Base-by-base conservation (phyloP, 2,888 invertebrate genomes). In the Kryphioiulus occultus region DNA sequence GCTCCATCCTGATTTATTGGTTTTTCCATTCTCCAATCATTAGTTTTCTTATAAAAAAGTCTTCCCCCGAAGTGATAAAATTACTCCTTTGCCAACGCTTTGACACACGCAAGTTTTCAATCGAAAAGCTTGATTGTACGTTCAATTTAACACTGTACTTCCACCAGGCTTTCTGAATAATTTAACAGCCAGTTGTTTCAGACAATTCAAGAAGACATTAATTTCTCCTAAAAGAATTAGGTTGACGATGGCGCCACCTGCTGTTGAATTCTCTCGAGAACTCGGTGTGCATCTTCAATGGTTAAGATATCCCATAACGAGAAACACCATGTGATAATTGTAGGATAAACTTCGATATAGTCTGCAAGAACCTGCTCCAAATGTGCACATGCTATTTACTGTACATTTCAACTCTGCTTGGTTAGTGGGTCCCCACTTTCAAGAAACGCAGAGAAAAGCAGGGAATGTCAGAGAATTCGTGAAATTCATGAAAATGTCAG, bases 21-120 rank as follows among this genome's bases (percentile, higher is more conserved):
- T 68, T 68, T 68, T 68, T 68, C 68, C 68, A 68, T 68, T 68
- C 68, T 68, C 68, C 68, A 68, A 68, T 68, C 68, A 68, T 68
- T 68, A 68, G n/a, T 68, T 68, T 68, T 68, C 68, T 22, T 68
- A 68, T 26, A 68, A 68, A 68, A 68, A 68, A 68, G 26, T 68
- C 68, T 68, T 68, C 26, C 68, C 68, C n/a, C n/a, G n/a, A 68
- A 68, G 68, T 68, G 68, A 68, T 68, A 68, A 68, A 68, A 68
- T 68, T 68, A 68, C 68, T 68, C n/a, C 68, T 68, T 53, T 68
- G 68, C 68, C 68, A 26, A 68, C 68, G 68, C 68, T 68, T 68
- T 68, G 68, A 68, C 68, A 68, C 68, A 68, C 26, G 68, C 68
- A 26, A 68, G 68, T 68, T 68, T 68, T 68, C 68, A 68, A 68